Evolutionary conservation across 1,140 invertebrate genomes (phyloP).

Genomic region (Lordiphosa stackelbergi): DNA sequence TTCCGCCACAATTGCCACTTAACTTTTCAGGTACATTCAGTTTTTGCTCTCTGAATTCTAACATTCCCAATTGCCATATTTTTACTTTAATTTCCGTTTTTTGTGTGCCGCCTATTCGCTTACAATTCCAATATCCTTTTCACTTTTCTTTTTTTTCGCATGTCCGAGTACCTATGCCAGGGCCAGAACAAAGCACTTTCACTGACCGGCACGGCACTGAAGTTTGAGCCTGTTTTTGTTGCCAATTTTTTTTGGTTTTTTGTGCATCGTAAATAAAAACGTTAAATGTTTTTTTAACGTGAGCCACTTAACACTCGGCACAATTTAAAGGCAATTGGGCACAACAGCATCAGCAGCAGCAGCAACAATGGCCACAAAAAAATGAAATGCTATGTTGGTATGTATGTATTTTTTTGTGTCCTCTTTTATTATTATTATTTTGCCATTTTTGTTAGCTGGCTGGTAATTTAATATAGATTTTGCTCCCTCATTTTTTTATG

Average conservation of each 20-base stretch:
- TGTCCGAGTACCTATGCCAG: conserved; percentile 50
- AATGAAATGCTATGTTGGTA: conserved; percentile 3
- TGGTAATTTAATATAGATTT: conserved; percentile 73
- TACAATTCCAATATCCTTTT: conserved; percentile 48
- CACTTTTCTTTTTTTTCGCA: conserved; percentile 16
- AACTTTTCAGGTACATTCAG: conserved; percentile 10
- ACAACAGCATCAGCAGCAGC: conserved; percentile 39
- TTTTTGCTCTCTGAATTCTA: conserved; percentile 4
- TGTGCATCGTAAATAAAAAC: conserved; percentile 67
- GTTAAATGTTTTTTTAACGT: conserved; percentile 75
- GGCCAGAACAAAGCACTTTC: conserved; percentile 62
- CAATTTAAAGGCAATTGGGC: conserved; percentile 74
- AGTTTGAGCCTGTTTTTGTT: conserved; percentile 17
- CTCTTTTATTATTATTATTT: conserved; percentile 65
- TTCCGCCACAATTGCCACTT: conserved; percentile 19
- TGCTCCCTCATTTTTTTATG: conserved; percentile 52
- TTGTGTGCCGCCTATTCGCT: conserved; percentile 25
- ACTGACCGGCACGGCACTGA: conserved; percentile 15
- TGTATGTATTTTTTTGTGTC: background rate
- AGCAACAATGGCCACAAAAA: conserved; percentile 55
- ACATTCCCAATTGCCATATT: conserved; percentile 43
- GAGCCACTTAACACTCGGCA: conserved; percentile 70
- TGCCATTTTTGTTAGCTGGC: conserved; percentile 56
- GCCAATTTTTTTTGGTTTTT: conserved; percentile 25
- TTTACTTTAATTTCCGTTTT: conserved; percentile 67